Evolutionary conservation across 2,113 vertebrate genomes (phyloP).

Genomic region (Procavia capensis): DNA sequence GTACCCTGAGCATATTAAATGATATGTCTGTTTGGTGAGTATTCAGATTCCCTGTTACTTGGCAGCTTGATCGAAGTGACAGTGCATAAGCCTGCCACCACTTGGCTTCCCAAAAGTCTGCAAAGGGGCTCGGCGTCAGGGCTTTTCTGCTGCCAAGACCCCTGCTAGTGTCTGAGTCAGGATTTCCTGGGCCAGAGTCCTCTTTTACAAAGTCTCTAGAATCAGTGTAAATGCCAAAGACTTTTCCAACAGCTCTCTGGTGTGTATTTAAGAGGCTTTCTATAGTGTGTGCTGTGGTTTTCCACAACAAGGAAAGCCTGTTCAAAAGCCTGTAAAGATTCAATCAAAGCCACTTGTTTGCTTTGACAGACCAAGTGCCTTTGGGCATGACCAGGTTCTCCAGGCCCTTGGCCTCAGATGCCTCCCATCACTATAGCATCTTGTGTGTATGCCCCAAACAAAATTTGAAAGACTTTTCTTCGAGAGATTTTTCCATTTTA

Average conservation of each 20-base stretch:
- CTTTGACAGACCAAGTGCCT: not conserved
- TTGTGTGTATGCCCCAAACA: not conserved
- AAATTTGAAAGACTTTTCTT: conserved; percentile 23
- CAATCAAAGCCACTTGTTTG: not conserved
- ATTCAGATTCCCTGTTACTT: not conserved
- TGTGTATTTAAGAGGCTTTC: conserved; percentile 58
- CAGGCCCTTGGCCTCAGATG: conserved; percentile 43
- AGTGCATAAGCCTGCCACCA: not conserved
- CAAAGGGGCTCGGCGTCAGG: not conserved
- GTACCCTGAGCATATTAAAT: not conserved
- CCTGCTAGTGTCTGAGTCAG: not conserved
- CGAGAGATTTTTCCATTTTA: not conserved
- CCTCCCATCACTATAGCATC: not conserved
- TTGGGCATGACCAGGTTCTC: not conserved
- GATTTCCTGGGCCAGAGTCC: not conserved
- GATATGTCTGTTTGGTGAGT: not conserved
- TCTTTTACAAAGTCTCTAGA: conserved; percentile 35
- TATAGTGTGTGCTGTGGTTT: conserved; percentile 31
- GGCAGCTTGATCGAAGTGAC: not conserved
- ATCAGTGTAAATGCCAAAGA: conserved; percentile 12
- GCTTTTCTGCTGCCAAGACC: not conserved
- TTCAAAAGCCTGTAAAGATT: not conserved
- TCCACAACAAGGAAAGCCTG: conserved; percentile 25
- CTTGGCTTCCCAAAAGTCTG: conserved; percentile 34
- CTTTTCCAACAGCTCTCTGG: conserved; percentile 33